Evolutionary conservation across 2,113 vertebrate genomes (phyloP).

Genomic region (Chlorocebus sabaeus): DNA sequence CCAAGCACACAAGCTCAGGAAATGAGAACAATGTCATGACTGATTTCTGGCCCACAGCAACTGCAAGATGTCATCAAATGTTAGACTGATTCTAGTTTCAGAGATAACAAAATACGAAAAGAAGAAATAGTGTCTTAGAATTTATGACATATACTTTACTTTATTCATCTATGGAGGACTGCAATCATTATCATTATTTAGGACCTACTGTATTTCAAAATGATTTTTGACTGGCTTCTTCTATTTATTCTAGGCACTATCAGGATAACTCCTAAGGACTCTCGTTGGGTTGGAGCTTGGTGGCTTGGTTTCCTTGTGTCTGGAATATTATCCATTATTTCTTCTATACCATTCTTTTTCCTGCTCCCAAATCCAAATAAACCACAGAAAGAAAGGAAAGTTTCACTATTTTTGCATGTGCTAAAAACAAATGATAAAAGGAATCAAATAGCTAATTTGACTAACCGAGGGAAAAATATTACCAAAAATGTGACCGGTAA

Average conservation of each 20-base stretch:
- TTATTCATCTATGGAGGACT: background rate
- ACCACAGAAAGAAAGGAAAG: constrained; percentile 55
- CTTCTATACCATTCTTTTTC: constrained; percentile 93
- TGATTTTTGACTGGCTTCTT: constrained; percentile 4
- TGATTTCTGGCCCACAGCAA: background rate
- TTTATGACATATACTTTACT: background rate
- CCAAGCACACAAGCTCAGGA: background rate
- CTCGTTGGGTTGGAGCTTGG: constrained; percentile 97
- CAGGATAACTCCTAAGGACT: constrained; percentile 89
- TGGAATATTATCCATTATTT: constrained; percentile 80
- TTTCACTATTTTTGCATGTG: background rate
- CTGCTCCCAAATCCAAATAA: constrained; percentile 85
- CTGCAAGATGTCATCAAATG: background rate
- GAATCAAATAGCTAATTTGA: background rate
- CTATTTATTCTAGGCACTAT: constrained; percentile 84
- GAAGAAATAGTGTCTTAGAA: background rate
- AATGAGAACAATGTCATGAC: background rate
- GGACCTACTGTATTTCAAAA: background rate
- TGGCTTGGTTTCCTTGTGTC: constrained; percentile 91
- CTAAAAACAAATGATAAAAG: background rate
- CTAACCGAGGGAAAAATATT: background rate
- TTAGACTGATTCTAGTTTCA: background rate
- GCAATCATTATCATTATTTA: background rate
- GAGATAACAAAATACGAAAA: background rate
- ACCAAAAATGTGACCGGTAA: constrained; percentile 72